phyloP scores from a whole-genome alignment of 2,113 vertebrate genomes.

The Gadus macrocephalus region DNA sequence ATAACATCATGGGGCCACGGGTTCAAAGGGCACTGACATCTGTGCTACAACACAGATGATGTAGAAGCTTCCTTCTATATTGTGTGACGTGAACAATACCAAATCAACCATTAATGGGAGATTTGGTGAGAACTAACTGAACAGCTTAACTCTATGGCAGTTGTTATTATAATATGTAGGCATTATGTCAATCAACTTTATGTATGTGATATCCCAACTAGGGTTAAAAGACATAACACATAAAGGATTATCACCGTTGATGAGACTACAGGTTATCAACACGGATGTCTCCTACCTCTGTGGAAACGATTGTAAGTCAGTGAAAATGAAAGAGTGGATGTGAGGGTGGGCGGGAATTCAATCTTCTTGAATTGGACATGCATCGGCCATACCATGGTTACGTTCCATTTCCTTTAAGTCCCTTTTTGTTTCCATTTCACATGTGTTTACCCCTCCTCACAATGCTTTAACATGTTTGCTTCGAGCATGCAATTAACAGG shows the following conservation, averaged over 20 bases:
- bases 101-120: too few relatives aligned
- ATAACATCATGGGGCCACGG: too few relatives aligned
- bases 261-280: slow-evolving; percentile 29
- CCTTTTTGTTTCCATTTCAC: slow-evolving; percentile 37
- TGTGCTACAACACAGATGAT: too few relatives aligned
- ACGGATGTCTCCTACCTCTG: slow-evolving; percentile 45
- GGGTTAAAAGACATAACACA: slow-evolving; percentile 24
- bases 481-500: slow-evolving; percentile 26
- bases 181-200: background rate
- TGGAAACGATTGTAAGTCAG: slow-evolving; percentile 34
- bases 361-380: slow-evolving; percentile 35
- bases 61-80: too few relatives aligned
- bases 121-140: too few relatives aligned
- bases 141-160: too few relatives aligned
- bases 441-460: slow-evolving; percentile 42
- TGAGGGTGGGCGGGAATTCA: slow-evolving; percentile 48
- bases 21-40: too few relatives aligned
- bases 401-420: slow-evolving; percentile 26
- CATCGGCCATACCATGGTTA: slow-evolving; percentile 37
- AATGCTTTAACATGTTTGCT: slow-evolving; percentile 27
- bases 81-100: too few relatives aligned
- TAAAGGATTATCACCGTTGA: slow-evolving; percentile 43
- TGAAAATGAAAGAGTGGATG: slow-evolving; percentile 49
- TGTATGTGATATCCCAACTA: slow-evolving; percentile 15
- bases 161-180: background rate